These are phyloP conservation scores for Phoeniculus purpureus DNA, from an alignment of 2,797 vertebrate genomes.

Conservation along the genomic window DNA sequence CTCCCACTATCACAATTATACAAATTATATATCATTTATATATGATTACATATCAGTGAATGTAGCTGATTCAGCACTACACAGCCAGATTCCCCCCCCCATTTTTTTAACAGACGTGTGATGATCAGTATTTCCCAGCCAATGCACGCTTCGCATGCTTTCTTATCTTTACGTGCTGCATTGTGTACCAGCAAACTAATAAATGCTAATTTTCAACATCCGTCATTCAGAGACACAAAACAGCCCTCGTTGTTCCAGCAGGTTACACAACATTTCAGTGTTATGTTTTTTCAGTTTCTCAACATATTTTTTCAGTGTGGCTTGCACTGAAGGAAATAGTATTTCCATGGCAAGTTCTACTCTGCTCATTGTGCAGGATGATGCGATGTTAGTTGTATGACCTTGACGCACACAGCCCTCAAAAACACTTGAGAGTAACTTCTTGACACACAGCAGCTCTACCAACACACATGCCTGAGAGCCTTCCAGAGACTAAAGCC, in stretches of 20 bases:
- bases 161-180: neutral
- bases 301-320: neutral
- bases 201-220: neutral
- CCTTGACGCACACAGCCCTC: neutral
- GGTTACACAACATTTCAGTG: neutral
- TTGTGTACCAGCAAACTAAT: neutral
- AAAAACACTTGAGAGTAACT: neutral
- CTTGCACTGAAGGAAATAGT: neutral
- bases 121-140: neutral
- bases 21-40: too few relatives aligned
- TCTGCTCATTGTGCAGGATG: neutral
- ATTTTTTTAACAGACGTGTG: neutral
- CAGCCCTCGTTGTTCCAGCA: neutral
- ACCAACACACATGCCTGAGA: neutral
- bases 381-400: accelerated
- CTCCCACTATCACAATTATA: neutral
- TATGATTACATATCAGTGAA: too few relatives aligned
- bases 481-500: neutral
- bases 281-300: neutral
- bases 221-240: neutral
- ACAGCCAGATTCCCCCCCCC: neutral
- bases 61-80: neutral
- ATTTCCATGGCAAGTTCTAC: neutral
- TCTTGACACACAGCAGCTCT: neutral
- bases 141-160: neutral